phyloP scores from a whole-genome alignment of 2,113 vertebrate genomes.

The Trematomus loennbergii region DNA sequence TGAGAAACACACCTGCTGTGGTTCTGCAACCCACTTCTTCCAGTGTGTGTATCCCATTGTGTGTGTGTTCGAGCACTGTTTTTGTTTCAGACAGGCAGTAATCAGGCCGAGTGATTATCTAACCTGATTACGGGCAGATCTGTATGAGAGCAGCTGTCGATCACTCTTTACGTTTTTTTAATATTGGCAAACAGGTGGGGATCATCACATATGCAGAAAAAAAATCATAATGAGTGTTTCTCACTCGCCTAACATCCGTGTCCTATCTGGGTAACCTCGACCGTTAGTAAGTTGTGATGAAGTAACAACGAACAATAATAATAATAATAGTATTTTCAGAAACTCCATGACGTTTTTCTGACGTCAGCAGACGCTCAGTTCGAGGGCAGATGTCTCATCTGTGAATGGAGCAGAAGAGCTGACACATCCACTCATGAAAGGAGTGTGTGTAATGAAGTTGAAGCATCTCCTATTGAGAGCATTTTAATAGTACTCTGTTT shows the following conservation, averaged over 20 bases:
- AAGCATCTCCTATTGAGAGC: constrained; percentile 10
- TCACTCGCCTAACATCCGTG: neutral
- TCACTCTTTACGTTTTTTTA: constrained; percentile 36
- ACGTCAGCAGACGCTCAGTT: neutral
- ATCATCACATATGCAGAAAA: neutral
- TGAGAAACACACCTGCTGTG: constrained; percentile 41
- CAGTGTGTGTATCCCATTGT: constrained; percentile 4
- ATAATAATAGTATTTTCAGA: neutral
- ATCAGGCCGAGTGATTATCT: constrained; percentile 52
- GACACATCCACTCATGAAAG: neutral
- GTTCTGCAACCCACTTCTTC: constrained; percentile 30
- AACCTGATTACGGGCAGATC: constrained; percentile 14
- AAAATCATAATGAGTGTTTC: neutral
- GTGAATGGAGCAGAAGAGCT: neutral
- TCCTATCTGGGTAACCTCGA: neutral
- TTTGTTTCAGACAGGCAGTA: constrained; percentile 22
- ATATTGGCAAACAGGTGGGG: constrained; percentile 14
- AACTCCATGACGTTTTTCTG: constrained; percentile 6
- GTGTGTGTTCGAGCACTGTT: neutral
- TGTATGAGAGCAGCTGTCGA: neutral
- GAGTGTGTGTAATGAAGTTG: neutral
- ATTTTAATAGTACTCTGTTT: neutral
- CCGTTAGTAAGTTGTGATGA: neutral
- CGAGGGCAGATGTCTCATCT: constrained; percentile 20
- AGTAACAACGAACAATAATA: neutral